Evolutionary conservation across 2,113 vertebrate genomes (phyloP).

Genomic region (Cephalophus harveyi): DNA sequence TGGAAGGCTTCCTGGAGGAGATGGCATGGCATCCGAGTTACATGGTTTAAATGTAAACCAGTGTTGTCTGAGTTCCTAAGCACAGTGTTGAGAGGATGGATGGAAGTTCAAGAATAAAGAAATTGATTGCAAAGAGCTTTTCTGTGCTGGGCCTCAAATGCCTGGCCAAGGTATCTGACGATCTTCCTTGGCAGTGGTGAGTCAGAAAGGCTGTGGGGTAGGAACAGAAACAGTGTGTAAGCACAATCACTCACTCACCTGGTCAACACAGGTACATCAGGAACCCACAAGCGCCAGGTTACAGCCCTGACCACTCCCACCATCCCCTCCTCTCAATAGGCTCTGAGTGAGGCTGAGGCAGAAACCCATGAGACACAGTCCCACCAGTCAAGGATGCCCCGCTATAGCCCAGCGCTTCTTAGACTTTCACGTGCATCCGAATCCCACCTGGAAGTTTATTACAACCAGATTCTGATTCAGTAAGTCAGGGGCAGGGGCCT

Average conservation of each 20-base stretch:
- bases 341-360: background rate
- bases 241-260: background rate
- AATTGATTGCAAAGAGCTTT: background rate
- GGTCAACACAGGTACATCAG: background rate
- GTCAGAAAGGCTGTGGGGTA: background rate
- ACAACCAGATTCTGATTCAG: background rate
- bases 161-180: background rate
- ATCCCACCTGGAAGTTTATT: background rate
- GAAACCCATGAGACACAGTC: background rate
- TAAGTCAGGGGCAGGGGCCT: background rate
- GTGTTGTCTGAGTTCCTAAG: background rate
- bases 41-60: background rate
- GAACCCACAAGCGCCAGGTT: background rate
- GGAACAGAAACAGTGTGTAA: background rate
- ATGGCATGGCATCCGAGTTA: too few relatives aligned
- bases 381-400: accelerated
- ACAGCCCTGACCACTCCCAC: background rate
- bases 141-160: background rate
- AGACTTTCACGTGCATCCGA: too few relatives aligned
- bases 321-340: background rate
- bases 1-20: background rate
- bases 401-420: background rate
- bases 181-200: background rate
- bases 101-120: background rate
- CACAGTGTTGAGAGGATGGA: background rate